Conservation (phyloP, 2,888 invertebrate genomes). For the Stegophylla sp. region DNA sequence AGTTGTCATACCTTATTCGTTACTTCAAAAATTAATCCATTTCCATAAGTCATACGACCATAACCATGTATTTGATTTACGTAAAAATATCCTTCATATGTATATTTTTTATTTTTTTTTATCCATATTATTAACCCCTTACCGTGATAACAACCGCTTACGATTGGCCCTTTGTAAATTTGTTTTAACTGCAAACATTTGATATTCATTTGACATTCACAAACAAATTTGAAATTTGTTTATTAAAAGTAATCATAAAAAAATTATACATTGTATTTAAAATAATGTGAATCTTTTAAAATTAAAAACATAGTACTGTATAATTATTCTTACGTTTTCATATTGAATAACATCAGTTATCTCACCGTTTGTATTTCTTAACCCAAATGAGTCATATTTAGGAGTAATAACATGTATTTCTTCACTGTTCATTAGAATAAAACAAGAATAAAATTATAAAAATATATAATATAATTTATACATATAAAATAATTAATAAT, state of each 20-base stretch:
- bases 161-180: slow-evolving; percentile 40
- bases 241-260: too few relatives aligned
- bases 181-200: slow-evolving; percentile 31
- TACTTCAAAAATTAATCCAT: slow-evolving; percentile 60
- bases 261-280: too few relatives aligned
- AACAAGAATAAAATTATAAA: background rate
- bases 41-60: slow-evolving; percentile 67
- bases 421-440: background rate
- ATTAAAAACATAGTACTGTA: background rate
- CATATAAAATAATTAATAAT: slow-evolving; percentile 11
- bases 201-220: too few relatives aligned
- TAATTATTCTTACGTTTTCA: slow-evolving; percentile 18
- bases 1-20: background rate
- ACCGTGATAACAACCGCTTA: slow-evolving; percentile 42
- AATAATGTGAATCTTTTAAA: background rate
- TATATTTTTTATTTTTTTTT: slow-evolving; percentile 60
- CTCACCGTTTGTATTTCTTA: background rate
- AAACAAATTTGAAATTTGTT: too few relatives aligned
- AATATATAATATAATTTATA: slow-evolving; percentile 19
- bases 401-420: slow-evolving; percentile 19
- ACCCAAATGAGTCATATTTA: background rate
- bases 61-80: slow-evolving; percentile 69
- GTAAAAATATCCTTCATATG: slow-evolving; percentile 68
- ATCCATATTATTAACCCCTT: slow-evolving; percentile 32
- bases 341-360: slow-evolving; percentile 30